Conservation (phyloP, 2,113 vertebrate species). For the Leucosticte australis region DNA sequence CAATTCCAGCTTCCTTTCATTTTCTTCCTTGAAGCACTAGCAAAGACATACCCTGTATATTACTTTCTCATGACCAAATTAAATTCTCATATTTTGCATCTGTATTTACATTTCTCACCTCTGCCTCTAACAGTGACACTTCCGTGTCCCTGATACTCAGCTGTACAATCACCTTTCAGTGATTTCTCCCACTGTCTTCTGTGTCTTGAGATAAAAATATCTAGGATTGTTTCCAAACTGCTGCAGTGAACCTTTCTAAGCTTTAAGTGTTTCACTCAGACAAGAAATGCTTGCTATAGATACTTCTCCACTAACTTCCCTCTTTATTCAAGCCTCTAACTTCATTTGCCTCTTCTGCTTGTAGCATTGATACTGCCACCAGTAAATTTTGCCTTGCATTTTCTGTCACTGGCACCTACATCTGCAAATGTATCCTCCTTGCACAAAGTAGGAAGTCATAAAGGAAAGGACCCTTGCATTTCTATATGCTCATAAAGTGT, state of each 20-base stretch:
- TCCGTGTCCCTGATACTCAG: not conserved
- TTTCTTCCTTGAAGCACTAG: not conserved
- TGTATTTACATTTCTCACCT: not conserved
- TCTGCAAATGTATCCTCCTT: not conserved
- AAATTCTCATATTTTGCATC: not conserved
- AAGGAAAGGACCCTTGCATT: not conserved
- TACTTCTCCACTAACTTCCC: not conserved
- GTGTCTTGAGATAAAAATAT: not conserved
- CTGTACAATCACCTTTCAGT: not conserved
- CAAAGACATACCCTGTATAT: not conserved
- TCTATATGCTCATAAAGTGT: not conserved
- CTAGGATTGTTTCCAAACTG: slow-evolving; percentile 2
- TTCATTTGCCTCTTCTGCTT: not conserved
- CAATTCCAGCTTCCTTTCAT: not conserved
- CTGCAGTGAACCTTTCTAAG: not conserved
- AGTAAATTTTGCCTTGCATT: not conserved
- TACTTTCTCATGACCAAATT: not conserved
- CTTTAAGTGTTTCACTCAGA: not conserved
- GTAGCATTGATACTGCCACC: not conserved
- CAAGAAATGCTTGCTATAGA: not conserved
- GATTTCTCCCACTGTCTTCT: not conserved
- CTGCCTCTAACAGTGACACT: not conserved
- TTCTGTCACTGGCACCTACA: not conserved
- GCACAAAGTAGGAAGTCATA: not conserved
- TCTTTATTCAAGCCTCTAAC: not conserved